Evolutionary conservation across 2,797 vertebrate species (phyloP).

Genomic region (Dipus sagitta): DNA sequence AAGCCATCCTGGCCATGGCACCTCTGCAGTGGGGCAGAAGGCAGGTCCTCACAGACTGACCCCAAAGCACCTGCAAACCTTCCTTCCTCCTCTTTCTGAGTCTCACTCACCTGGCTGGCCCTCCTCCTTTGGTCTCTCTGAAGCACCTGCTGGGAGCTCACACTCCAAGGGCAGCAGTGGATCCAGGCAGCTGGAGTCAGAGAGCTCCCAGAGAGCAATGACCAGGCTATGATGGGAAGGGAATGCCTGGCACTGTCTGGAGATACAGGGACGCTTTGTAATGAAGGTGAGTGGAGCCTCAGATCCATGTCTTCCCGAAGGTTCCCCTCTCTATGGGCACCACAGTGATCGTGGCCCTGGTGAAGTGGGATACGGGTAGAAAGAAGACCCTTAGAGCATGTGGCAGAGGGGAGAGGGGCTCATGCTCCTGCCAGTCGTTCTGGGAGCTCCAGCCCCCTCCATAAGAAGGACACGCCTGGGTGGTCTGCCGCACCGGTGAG

Average conservation of each 20-base stretch:
- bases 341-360: background rate
- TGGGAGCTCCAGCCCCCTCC: background rate
- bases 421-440: background rate
- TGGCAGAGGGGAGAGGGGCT: no score
- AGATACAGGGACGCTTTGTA: background rate
- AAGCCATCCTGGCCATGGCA: accelerated
- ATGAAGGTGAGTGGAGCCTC: background rate
- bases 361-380: accelerated
- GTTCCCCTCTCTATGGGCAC: background rate
- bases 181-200: background rate
- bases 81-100: background rate
- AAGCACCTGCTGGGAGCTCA: accelerated
- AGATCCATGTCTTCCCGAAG: background rate
- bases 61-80: accelerated
- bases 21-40: background rate
- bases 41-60: background rate
- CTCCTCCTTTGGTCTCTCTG: accelerated
- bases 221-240: accelerated
- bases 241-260: accelerated
- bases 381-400: background rate
- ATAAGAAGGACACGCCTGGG: accelerated
- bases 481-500: accelerated
- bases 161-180: accelerated
- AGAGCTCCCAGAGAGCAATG: accelerated
- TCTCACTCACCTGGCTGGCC: accelerated